Percentiles rank a stretch among this genome's conserved stretches.
Conservation (phyloP, 2,888 invertebrate genomes). For the Tillus elongatus region DNA sequence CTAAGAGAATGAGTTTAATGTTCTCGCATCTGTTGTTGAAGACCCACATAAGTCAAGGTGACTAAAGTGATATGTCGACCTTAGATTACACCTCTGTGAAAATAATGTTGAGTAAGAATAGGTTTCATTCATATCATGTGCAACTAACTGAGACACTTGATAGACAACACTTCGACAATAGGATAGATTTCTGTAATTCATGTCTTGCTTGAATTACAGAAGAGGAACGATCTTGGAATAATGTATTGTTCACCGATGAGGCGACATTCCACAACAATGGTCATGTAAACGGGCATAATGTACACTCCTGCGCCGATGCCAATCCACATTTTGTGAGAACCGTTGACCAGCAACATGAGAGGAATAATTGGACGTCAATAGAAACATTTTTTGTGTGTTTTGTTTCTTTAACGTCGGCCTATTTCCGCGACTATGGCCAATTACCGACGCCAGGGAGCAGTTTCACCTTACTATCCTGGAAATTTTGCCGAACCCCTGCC, state of each 20-base stretch:
- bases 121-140: too few species aligned
- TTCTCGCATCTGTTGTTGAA: neutral
- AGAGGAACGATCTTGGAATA: neutral
- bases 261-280: conserved; percentile 23
- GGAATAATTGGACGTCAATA: too few species aligned
- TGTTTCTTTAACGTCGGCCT: too few species aligned
- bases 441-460: too few species aligned
- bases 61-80: neutral
- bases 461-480: too few species aligned
- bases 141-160: neutral
- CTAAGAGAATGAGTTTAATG: neutral
- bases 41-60: neutral
- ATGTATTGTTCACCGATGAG: conserved; percentile 23
- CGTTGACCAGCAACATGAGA: conserved; percentile 15
- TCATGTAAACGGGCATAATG: conserved; percentile 23
- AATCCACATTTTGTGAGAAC: conserved; percentile 22
- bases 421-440: too few species aligned
- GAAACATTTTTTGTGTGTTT: too few species aligned
- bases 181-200: neutral
- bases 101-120: neutral
- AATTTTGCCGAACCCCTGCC: too few species aligned
- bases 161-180: neutral
- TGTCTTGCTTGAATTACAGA: neutral
- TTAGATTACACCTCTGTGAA: conserved; percentile 1
- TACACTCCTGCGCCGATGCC: conserved; percentile 21